A percentile compares a stretch with the other conserved stretches of the same genome.
Conservation (phyloP, 1,140 invertebrate species). For the Tigriopus japonicus region DNA sequence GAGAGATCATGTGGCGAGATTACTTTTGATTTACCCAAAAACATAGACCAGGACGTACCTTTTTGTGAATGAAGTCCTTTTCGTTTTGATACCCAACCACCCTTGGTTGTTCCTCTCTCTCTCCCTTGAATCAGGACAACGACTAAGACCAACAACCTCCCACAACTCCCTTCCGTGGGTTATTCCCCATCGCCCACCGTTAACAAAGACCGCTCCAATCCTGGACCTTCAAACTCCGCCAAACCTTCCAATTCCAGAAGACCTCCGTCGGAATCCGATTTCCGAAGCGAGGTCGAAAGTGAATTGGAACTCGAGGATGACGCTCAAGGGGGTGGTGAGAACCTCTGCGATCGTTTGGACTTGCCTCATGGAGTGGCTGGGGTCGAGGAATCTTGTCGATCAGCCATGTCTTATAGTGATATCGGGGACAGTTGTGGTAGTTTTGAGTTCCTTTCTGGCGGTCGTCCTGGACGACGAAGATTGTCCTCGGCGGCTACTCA, state of each 20-base stretch:
- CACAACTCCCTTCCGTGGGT: background rate
- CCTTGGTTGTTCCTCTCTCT: no score
- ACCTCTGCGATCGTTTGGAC: background rate
- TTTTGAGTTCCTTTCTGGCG: constrained; percentile 34
- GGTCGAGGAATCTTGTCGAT: constrained; percentile 1
- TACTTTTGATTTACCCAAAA: no score
- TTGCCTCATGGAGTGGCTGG: constrained; percentile 2
- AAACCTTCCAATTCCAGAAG: no score
- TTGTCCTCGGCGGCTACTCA: no score
- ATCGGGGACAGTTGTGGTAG: constrained; percentile 40
- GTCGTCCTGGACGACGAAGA: no score
- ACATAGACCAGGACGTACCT: no score
- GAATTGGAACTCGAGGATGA: constrained; percentile 1
- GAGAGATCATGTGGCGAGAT: no score
- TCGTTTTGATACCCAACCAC: no score
- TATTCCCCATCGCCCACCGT: background rate
- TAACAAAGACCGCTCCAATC: background rate
- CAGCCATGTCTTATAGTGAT: constrained; percentile 20
- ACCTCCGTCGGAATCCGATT: background rate
- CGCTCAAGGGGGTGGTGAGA: background rate
- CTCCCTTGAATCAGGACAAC: no score
- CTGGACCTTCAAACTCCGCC: no score
- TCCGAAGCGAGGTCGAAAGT: background rate
- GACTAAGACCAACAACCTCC: background rate
- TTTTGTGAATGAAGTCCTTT: no score